Percentiles rank a stretch among this genome's conserved stretches.
Conservation (phyloP, 1,140 invertebrate genomes). For the Diplogasteroides magnus region DNA sequence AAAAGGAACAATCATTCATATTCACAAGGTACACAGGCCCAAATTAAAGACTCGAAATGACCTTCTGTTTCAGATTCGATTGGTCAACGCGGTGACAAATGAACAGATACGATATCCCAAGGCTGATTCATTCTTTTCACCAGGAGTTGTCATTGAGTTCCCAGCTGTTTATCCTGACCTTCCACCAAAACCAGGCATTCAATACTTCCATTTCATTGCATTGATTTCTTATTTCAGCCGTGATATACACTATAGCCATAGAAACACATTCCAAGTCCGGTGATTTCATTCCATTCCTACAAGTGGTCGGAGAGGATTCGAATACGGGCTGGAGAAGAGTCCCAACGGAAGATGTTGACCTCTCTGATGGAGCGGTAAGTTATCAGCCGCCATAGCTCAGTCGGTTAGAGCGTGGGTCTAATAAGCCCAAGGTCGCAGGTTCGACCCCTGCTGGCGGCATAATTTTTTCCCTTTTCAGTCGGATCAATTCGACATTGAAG, state of each 20-base stretch:
- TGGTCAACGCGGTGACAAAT: background rate
- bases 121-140: background rate
- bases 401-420: slow-evolving; percentile 1
- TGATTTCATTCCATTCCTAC: too few species aligned
- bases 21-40: background rate
- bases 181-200: background rate
- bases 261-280: background rate
- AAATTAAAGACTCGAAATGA: background rate
- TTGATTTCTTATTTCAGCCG: background rate
- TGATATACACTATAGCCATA: background rate
- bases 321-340: background rate
- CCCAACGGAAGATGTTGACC: too few species aligned
- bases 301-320: background rate
- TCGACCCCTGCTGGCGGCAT: slow-evolving; percentile 1
- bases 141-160: background rate
- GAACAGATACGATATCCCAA: background rate
- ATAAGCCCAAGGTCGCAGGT: slow-evolving; percentile 10
- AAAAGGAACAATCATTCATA: background rate
- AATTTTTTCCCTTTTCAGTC: too few species aligned
- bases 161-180: background rate
- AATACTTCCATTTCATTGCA: background rate
- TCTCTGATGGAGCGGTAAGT: too few species aligned
- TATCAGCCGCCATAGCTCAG: slow-evolving; percentile 7
- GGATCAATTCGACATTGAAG: too few species aligned
- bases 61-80: background rate